Evolutionary conservation across 2,888 invertebrate genomes (phyloP), one percentile per base, ranked within the genome.

Genomic region (Mesorhabditis sp.): DNA sequence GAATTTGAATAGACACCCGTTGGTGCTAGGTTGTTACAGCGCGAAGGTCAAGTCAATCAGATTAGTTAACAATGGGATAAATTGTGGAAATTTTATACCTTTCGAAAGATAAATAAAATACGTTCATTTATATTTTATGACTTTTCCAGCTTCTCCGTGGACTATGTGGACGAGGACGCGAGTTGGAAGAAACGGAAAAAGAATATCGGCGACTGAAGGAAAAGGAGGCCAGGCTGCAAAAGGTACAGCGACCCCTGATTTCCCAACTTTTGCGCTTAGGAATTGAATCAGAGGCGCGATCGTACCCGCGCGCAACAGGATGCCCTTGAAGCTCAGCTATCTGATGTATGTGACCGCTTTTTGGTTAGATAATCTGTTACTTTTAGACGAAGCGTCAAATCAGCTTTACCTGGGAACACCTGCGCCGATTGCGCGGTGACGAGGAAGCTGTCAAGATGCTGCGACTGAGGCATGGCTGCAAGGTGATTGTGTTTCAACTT

Each of bases 361-460:
- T 50, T 50, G n/a, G n/a, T 50, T 50, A n/a, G 7, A 50, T 50
- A 10, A 50, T 50, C n/a, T 50, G n/a, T 50, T 28, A 28, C 28
- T 28, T 28, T 50, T 50, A 50, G 58, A n/a, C n/a, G 58, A 50
- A n/a, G 58, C 58, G 58, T 10, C 58, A 50, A 50, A 50, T 50
- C 58, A 50, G n/a, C n/a, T 50, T 50, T 50, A 50, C 58, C n/a
- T 50, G 58, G 58, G 58, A 50, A 50, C 7, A 50, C 58, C 7
- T 50, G 7, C 58, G 58, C n/a, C 58, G 58, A 13, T 50, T 50
- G 58, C n/a, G n/a, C n/a, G 58, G 62, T n/a, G 67, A 67, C 28
- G 43, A 28, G 4, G 58, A 67, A n/a, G 62, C 62, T 7, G 45
- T 61, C 62, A 61, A 28, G 44, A 67, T 67, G 67, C 13, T 67